Conservation (phyloP, 2,797 vertebrate genomes). For the Stomatorhinus walkeri region DNA sequence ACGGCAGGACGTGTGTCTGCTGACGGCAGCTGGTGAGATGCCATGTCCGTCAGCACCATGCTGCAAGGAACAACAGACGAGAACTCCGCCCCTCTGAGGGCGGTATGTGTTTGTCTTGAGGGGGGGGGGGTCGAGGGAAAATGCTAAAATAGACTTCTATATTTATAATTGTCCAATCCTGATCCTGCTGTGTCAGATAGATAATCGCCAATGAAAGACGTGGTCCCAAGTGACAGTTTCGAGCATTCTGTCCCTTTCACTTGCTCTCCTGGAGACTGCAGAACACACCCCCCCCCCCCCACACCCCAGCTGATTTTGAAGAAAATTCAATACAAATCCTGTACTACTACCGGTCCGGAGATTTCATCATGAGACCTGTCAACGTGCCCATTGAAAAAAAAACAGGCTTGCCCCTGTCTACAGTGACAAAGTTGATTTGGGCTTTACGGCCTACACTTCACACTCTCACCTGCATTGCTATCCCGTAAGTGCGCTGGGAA, state of each 20-base stretch:
- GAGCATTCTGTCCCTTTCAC: not conserved
- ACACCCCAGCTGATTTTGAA: not conserved
- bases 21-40: not conserved
- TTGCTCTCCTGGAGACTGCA: not conserved
- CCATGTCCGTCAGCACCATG: not conserved
- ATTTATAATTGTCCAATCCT: not conserved
- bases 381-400: not conserved
- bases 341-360: no score
- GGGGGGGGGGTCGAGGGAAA: not conserved
- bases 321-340: not conserved
- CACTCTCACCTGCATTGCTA: not conserved
- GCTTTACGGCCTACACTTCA: not conserved
- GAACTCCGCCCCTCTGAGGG: not conserved
- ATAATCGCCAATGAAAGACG: not conserved
- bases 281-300: not conserved
- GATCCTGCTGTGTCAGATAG: not conserved
- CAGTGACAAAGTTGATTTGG: not conserved
- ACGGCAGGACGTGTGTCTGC: not conserved
- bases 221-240: not conserved
- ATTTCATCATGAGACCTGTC: no score
- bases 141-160: not conserved
- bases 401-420: not conserved
- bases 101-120: not conserved
- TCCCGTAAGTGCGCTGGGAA: not conserved
- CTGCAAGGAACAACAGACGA: not conserved